Conservation (phyloP, 2,113 vertebrate genomes). For the Ailurus styani region DNA sequence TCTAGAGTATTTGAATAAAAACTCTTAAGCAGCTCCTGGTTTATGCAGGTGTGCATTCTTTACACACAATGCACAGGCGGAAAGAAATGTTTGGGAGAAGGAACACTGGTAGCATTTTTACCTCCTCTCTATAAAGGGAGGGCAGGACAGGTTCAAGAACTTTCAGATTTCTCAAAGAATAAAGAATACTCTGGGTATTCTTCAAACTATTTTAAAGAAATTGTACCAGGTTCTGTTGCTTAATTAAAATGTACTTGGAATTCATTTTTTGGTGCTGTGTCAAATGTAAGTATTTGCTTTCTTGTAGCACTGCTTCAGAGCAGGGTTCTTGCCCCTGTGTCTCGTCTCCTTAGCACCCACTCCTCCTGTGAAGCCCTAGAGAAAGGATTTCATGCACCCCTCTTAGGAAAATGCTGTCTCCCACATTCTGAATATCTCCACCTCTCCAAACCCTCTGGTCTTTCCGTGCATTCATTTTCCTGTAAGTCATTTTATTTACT, state of each 20-base stretch:
- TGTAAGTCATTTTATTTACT: neutral
- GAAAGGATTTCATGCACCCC: neutral
- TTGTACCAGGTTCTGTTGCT: neutral
- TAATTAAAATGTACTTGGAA: neutral
- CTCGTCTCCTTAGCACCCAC: neutral
- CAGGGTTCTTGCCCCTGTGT: neutral
- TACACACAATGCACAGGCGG: slow-evolving; percentile 11
- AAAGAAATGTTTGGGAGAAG: neutral
- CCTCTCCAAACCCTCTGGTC: neutral
- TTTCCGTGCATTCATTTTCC: neutral
- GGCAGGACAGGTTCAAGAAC: neutral
- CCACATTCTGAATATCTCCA: neutral
- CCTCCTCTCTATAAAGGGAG: neutral
- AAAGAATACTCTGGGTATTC: neutral
- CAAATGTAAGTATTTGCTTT: neutral
- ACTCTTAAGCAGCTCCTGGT: slow-evolving; percentile 29
- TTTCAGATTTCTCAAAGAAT: neutral
- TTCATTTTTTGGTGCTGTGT: neutral
- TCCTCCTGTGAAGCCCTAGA: neutral
- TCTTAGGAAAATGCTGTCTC: neutral
- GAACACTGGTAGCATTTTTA: neutral
- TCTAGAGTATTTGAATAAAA: slow-evolving; percentile 72
- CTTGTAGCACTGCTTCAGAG: neutral
- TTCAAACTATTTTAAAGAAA: slow-evolving; percentile 2
- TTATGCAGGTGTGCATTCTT: slow-evolving; percentile 62